phyloP scores from a whole-genome alignment of 2,888 invertebrate species.

The Cactoblastis cactorum region DNA sequence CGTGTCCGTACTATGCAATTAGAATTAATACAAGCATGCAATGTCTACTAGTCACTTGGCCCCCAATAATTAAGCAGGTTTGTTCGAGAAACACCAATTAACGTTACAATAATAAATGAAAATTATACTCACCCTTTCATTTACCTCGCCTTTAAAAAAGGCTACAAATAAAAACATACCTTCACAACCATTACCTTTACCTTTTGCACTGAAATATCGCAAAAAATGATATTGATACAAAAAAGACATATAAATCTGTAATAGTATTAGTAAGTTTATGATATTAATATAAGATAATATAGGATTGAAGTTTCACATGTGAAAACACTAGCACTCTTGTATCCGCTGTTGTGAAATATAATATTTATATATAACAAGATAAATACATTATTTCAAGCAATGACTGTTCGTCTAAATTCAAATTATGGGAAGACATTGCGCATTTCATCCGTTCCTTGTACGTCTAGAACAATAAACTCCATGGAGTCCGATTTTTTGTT shows the following conservation, averaged over 20 bases:
- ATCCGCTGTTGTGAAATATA: conserved; percentile 68
- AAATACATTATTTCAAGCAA: conserved; percentile 75
- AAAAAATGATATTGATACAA: conserved; percentile 54
- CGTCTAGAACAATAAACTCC: conserved; percentile 65
- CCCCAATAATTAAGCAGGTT: conserved; percentile 62
- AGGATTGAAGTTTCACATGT: conserved; percentile 77
- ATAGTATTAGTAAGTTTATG: conserved; percentile 73
- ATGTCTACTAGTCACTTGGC: conserved; percentile 45
- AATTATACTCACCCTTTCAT: conserved; percentile 55
- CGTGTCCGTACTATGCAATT: conserved; percentile 21
- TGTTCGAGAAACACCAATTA: conserved; percentile 28
- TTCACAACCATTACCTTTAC: conserved; percentile 63
- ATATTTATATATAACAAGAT: conserved; percentile 67
- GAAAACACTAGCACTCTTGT: conserved; percentile 78
- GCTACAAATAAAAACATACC: conserved; percentile 53
- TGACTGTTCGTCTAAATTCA: conserved; percentile 68
- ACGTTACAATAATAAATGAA: conserved; percentile 31
- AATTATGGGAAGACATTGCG: conserved; percentile 80
- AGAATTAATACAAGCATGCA: conserved; percentile 53
- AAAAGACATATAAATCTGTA: conserved; percentile 55
- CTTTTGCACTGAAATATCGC: conserved; percentile 67
- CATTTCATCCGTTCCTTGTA: conserved; percentile 79
- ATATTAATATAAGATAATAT: conserved; percentile 71
- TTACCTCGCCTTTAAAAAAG: conserved; percentile 67
- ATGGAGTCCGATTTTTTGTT: conserved; percentile 9